Evolutionary conservation across 2,113 vertebrate species (phyloP), one percentile per base, ranked within the genome.

Genomic region (Salvelinus fontinalis): DNA sequence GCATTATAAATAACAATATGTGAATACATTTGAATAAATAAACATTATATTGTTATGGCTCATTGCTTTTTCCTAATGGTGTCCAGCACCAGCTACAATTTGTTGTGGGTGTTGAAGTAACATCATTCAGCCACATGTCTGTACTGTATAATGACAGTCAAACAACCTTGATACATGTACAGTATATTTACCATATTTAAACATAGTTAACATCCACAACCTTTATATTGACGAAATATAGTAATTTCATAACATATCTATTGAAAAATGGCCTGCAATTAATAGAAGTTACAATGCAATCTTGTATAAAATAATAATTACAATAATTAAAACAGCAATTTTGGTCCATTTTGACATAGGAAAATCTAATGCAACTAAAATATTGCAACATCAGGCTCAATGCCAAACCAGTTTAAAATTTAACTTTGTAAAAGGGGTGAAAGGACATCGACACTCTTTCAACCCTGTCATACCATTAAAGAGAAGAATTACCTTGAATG

Each of bases 11-110:
- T 94, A 95, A 74, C 54, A 57, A 57, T 20, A 57, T 44, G 85
- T 75, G 31, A 83, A 86, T 81, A 90, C 85, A 86, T 93, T 76
- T 91, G 89, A 96, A 96, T 97, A 96, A 97, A 97, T 95, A 95
- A 95, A 95, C 96, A 95, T 34, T 34, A 94, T 87, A 81, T 64
- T 79, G 57, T 31, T 51, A 18, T 62, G 14, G 54, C 54, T 75
- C 44, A 72, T 85, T 65, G 14, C 57, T 84, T 87, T 74, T 80
- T 72, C 82, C 86, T 88, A 64, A 64, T 87, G 87, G 88, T 91
- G 88, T 79, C 93, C 91, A 80, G 90, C 89, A 90, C 91, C 84
- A 90, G 71, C 80, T 34, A 65, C 39, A 67, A 75, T 75, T 76
- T 48, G 70, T 67, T 60, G 3, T 20, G 60, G 27, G 57, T 18